Percentiles rank a stretch among this genome's conserved stretches.
phyloP scores from a whole-genome alignment of 2,797 vertebrate species.

The Poeciliopsis infans region DNA sequence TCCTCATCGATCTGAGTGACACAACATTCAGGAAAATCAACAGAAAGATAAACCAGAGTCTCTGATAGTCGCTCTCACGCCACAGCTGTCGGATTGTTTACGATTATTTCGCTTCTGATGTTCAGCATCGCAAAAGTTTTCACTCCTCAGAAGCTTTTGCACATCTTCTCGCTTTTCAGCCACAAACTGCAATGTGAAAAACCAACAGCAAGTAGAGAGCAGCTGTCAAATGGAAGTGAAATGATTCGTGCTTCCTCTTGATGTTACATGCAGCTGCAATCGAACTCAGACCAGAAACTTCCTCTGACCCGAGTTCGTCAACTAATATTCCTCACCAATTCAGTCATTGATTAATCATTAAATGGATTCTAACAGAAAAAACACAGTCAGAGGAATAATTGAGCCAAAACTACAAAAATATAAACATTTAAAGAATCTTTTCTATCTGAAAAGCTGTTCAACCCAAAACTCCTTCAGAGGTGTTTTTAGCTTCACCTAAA shows the following conservation, averaged over 20 bases:
- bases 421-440: too few relatives aligned
- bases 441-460: too few relatives aligned
- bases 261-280: too few relatives aligned
- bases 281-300: too few relatives aligned
- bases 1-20: neutral
- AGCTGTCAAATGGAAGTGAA: neutral
- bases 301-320: too few relatives aligned
- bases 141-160: neutral
- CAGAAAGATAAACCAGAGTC: neutral
- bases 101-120: neutral
- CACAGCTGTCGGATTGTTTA: neutral
- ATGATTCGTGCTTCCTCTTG: neutral
- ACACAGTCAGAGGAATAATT: too few relatives aligned
- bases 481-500: too few relatives aligned
- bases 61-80: neutral
- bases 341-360: too few relatives aligned
- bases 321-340: too few relatives aligned
- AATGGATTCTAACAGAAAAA: too few relatives aligned
- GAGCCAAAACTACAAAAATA: too few relatives aligned
- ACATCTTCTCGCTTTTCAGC: neutral
- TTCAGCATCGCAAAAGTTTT: neutral
- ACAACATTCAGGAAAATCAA: neutral
- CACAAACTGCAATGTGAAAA: neutral
- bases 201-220: neutral
- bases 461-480: too few relatives aligned